Base-by-base conservation (phyloP, 2,797 vertebrate species). In the Tragelaphus oryx region DNA sequence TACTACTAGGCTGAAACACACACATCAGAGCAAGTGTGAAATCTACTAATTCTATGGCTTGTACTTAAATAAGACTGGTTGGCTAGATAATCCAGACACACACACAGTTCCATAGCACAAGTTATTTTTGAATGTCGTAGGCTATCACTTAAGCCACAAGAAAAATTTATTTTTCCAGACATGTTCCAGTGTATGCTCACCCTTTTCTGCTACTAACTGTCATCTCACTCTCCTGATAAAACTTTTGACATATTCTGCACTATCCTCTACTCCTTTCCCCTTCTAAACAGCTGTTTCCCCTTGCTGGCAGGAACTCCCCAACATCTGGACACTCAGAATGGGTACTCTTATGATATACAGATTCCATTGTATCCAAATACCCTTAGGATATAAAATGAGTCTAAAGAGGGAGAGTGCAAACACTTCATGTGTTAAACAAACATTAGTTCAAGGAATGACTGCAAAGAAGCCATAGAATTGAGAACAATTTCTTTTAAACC, bases 261-360 rank as follows among this genome's bases (percentile, higher is more conserved):
- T 54, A 81, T 54, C 52, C 80, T 94, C 33, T 57, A 52, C 59
- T 93, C 85, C 74, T 91, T 89, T 85, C 54, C 95, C 60, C 85
- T 95, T 96, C 85, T 76, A 95, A 96, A 97, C 96, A 97, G 94
- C 96, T 97, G 96, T 92, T 96, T 96, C 92, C 89, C 52, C 59
- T 89, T 96, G 18, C 86, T 97, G 95, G 91, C 91, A 97, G 96
- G 94, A 94, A 92, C 75, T 95, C 89, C n/a, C 18, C 0, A 44
- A 95, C 97, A 97, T 96, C 97, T 98, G 97, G 96, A 91, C 90
- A 75, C 50, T 76, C 81, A 80, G 68, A 92, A 93, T 46, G 41
- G 89, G 87, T 93, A 74, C 85, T 14, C 84, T 28, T 74, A 16
- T 93, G 95, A 97, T 89, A 90, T 95, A 84, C 94, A 96, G 94